These are phyloP conservation scores for Pangasius macronema DNA, from an alignment of 2,797 vertebrate genomes.

Conservation along the genomic window DNA sequence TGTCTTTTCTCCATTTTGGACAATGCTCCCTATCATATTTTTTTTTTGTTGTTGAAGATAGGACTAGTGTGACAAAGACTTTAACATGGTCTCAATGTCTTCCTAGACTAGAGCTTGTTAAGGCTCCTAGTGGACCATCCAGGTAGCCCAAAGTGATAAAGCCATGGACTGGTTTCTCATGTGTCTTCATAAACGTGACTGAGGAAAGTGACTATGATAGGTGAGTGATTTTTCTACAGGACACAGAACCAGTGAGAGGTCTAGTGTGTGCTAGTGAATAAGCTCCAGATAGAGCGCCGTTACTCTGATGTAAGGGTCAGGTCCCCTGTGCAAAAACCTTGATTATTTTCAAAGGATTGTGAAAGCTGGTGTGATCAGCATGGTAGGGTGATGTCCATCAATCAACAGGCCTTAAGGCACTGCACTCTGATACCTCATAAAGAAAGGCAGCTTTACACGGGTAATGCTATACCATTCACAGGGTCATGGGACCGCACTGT, in stretches of 20 bases:
- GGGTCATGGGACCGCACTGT: slow-evolving; percentile 28
- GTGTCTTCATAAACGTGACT: slow-evolving; percentile 15
- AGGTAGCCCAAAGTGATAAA: slow-evolving; percentile 23
- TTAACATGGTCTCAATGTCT: not conserved
- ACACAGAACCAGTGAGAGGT: not conserved
- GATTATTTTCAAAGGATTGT: slow-evolving; percentile 29
- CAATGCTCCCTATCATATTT: not conserved
- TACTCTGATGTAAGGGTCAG: slow-evolving; percentile 15
- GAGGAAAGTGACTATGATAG: not conserved
- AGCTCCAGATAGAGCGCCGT: not conserved
- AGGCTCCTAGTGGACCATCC: not conserved
- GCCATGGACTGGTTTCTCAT: slow-evolving; percentile 10
- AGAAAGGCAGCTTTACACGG: slow-evolving; percentile 31
- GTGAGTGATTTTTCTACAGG: not conserved
- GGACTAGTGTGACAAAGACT: not conserved
- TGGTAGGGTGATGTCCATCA: slow-evolving; percentile 26
- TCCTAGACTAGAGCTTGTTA: slow-evolving; percentile 16
- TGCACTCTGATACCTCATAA: slow-evolving; percentile 31
- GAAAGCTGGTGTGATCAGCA: slow-evolving; percentile 35
- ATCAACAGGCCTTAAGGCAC: slow-evolving; percentile 34
- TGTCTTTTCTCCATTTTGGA: not conserved
- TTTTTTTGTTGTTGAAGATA: not conserved
- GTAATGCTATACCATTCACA: slow-evolving; percentile 24
- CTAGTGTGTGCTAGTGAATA: not conserved
- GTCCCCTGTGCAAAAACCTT: slow-evolving; percentile 18